Evolutionary conservation across 1,140 invertebrate genomes (phyloP), one percentile per base, ranked within the genome.

Genomic region (Pachypsylla venusta): DNA sequence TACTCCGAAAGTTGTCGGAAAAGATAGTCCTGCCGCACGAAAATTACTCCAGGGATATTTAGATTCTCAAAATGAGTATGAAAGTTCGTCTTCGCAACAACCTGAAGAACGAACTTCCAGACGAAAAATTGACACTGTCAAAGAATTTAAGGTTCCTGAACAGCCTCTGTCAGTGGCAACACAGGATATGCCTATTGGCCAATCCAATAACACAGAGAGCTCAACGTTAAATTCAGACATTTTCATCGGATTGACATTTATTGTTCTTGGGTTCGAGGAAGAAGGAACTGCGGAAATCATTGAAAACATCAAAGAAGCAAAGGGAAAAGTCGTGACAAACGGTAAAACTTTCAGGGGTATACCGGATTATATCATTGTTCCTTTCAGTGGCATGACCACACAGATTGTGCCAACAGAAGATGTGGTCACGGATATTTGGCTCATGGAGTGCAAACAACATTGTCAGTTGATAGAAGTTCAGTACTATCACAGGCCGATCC

Each of bases 401-500:
- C 22, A n/a, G n/a, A 22, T 48, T 19, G 42, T 48, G n/a, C 42
- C 42, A n/a, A 48, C 42, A 48, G 42, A 48, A 19, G 42, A 48
- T 48, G 22, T 48, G n/a, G 42, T 48, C n/a, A 48, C 42, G 7
- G 42, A 48, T 19, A 48, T 48, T 19, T 48, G 42, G 42, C 42
- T 48, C n/a, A 48, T 48, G 42, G 42, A 48, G 42, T 48, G 42
- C n/a, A 48, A 57, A 4, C 78, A 83, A 61, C 68, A 76, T 28
- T 72, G 77, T 25, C 66, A 71, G 63, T 59, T 86, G 14, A 63
- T 83, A 22, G 68, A 75, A 0, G 64, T 83, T 20, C 65, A 74
- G 57, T 82, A 82, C 68, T 84, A 81, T 64, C 84, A 85, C 66
- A 69, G 69, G 25, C 81, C 82, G 0, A 66, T 86, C 22, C 67